These are phyloP conservation scores for Papilio xuthus DNA, from an alignment of 1,140 invertebrate genomes.

Conservation along the genomic window DNA sequence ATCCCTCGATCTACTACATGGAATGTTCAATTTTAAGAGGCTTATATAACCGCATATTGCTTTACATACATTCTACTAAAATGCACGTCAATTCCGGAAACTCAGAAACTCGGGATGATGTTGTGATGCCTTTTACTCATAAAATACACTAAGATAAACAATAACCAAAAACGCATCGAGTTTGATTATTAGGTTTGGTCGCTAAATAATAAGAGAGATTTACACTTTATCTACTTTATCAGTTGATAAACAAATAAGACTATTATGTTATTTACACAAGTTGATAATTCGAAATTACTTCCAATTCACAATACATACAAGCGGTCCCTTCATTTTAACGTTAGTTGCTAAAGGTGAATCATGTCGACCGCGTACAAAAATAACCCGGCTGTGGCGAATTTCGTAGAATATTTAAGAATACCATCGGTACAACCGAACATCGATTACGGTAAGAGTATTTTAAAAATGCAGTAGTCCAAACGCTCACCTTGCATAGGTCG, in stretches of 20 bases:
- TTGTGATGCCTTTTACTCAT: too few relatives aligned
- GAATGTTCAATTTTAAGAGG: too few relatives aligned
- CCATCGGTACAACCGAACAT: slow-evolving; percentile 92
- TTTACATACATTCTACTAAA: too few relatives aligned
- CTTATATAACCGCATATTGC: too few relatives aligned
- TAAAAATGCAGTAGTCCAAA: background rate
- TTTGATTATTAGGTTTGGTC: background rate
- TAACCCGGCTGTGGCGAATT: slow-evolving; percentile 75
- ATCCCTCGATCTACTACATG: too few relatives aligned
- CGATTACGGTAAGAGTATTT: slow-evolving; percentile 87
- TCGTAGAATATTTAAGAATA: slow-evolving; percentile 91
- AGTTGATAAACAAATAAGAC: slow-evolving; percentile 15
- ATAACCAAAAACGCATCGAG: background rate
- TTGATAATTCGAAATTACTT: slow-evolving; percentile 19
- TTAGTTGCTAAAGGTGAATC: slow-evolving; percentile 35
- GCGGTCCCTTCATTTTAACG: slow-evolving; percentile 23
- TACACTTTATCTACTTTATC: background rate
- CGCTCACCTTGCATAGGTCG: background rate
- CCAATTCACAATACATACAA: slow-evolving; percentile 1
- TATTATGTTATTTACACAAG: slow-evolving; percentile 16
- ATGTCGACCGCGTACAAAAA: slow-evolving; percentile 65
- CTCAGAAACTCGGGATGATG: too few relatives aligned
- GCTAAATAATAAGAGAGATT: background rate
- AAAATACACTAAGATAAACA: background rate
- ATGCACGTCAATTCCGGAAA: too few relatives aligned